Base-by-base conservation (phyloP, 2,797 vertebrate genomes). In the Cichlasoma orientale region DNA sequence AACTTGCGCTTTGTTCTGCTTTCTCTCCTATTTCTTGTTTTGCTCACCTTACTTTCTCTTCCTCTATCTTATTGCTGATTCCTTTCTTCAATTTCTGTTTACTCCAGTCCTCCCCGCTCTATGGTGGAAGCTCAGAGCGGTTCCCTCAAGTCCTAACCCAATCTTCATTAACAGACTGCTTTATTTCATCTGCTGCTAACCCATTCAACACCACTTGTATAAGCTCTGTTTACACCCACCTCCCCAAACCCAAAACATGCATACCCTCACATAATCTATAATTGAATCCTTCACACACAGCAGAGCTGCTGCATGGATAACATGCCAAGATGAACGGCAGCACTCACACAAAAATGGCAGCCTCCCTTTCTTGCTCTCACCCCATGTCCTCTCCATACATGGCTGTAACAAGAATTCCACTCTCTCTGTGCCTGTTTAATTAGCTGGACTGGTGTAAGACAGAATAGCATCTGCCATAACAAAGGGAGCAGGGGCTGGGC, bases 201-300 rank as follows among this genome's bases (percentile, higher is more conserved):
- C 90, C 88, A 89, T 94, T 93, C 91, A 92, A 63, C 86, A 89
- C 83, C 63, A 50, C 85, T 85, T 1, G 41, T 84, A 85, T 92
- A 92, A 93, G 91, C 91, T 90, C 72, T 89, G 84, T 88, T 86
- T 79, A 74, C 73, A 76, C 82, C 77, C 58, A 58, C 47, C 56
- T 29, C 47, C 19, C 11, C 19, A 55, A 41, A 47, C 52, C 44
- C 27, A 29, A 38, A 69, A 33, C 25, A 44, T 56, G 23, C 44
- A 72, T 44, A 68, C 47, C 50, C 74, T 79, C 23, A 83, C 82
- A 89, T 93, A 94, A 94, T 95, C 94, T 95, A 94, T 94, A 94
- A 95, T 95, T 93, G 93, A 94, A 95, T 95, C 91, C 93, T 84
- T 88, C 83, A 77, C 81, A 87, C 86, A 77, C 91, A 82, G 73